Percentiles rank a stretch among this genome's conserved stretches.
phyloP scores from a whole-genome alignment of 2,888 invertebrate species.

The Dendrolimus houi region DNA sequence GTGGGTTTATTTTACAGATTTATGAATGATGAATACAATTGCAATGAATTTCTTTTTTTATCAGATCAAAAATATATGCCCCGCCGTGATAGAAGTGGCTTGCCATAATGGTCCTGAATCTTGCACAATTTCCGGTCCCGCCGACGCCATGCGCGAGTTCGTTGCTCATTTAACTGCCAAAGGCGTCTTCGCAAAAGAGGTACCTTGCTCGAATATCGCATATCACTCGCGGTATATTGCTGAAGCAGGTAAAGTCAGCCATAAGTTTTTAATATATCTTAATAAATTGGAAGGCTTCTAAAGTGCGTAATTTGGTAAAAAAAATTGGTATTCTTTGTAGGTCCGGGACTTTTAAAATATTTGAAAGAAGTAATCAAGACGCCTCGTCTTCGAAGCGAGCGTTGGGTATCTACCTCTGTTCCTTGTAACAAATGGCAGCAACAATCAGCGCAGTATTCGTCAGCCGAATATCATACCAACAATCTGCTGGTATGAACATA shows the following conservation, averaged over 20 bases:
- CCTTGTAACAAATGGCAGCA: constrained; percentile 78
- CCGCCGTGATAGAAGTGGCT: constrained; percentile 74
- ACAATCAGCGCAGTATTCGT: constrained; percentile 65
- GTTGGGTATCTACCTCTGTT: constrained; percentile 90
- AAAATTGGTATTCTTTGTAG: constrained; percentile 9
- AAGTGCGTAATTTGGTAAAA: neutral
- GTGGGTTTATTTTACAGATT: too few species aligned
- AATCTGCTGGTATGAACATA: constrained; percentile 78
- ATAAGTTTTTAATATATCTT: neutral
- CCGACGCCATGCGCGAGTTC: constrained; percentile 72
- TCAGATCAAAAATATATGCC: constrained; percentile 31
- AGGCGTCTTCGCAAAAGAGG: constrained; percentile 34
- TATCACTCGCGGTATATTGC: constrained; percentile 89
- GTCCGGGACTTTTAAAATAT: constrained; percentile 73
- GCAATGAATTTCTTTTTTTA: constrained; percentile 21
- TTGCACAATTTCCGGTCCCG: constrained; percentile 85
- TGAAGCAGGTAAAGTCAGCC: constrained; percentile 48
- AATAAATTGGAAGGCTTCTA: neutral
- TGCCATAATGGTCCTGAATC: constrained; percentile 87
- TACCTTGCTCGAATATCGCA: constrained; percentile 84
- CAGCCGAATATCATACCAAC: constrained; percentile 89
- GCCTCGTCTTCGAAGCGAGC: constrained; percentile 78
- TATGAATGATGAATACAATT: too few species aligned
- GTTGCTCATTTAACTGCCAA: constrained; percentile 50
- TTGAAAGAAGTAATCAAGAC: constrained; percentile 75